Evolutionary conservation across 2,113 vertebrate genomes (phyloP), one percentile per base, ranked within the genome.

Genomic region (Danio rerio): DNA sequence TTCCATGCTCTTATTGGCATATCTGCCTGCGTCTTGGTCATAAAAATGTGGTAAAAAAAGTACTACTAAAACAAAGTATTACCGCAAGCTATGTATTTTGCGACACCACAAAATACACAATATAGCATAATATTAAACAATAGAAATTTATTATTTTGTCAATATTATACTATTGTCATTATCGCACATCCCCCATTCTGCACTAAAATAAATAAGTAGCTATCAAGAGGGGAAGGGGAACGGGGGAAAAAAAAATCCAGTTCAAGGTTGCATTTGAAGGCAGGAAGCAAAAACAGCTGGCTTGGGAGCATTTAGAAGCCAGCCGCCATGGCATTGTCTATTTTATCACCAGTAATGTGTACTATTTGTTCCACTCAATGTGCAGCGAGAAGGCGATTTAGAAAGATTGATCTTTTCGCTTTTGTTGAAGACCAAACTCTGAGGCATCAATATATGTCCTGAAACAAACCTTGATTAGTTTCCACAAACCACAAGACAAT

Each of bases 361-460:
- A 78, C 75, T 73, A 82, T 85, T 85, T 85, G 84, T 82, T 85
- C 84, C 68, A 82, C 84, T 82, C 84, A 82, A 79, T 79, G 80
- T 79, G 76, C 62, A 66, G 55, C 69, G 43, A 78, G 81, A 80
- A 73, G 58, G 40, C 62, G 80, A 78, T 70, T 74, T 62, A 58
- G 65, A 20, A 62, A 82, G 69, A 82, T 85, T 79, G 84, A 85
- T 85, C 69, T 53, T 65, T 85, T 85, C 69, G 72, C 72, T 80
- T 81, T 84, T 82, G 81, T 79, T 79, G 77, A 66, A 79, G 62
- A 79, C 77, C 62, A 79, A 79, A 79, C 77, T 79, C 62, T 43
- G 77, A 79, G 31, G 31, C 49, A 79, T 79, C 77, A 66, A 79
- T 79, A 66, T 79, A 59, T 82, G 74, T 78, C 69, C 80, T 72